Percentiles rank a stretch among this genome's conserved stretches.
These are phyloP conservation scores for Tor tambroides DNA, from an alignment of 2,113 vertebrate species.

Conservation along the genomic window DNA sequence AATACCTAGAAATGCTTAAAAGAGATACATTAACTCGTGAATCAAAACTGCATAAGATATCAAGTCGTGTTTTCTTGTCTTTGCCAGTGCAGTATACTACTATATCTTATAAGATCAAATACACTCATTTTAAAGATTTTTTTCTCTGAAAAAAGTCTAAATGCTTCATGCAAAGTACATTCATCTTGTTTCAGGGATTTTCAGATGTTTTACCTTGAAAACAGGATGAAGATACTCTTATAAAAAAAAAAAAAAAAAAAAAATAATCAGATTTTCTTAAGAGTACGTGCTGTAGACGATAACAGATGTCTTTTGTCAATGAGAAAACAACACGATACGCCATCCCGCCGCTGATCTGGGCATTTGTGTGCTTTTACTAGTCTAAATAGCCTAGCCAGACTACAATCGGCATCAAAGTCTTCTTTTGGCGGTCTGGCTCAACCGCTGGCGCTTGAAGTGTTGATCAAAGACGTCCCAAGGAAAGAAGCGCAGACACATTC, in stretches of 20 bases:
- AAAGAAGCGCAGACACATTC: background rate
- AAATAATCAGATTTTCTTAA: background rate
- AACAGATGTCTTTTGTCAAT: background rate
- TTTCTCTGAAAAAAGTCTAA: background rate
- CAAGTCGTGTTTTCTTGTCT: background rate
- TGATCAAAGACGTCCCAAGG: constrained; percentile 8
- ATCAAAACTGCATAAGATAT: background rate
- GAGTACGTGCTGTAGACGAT: background rate
- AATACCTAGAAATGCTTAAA: background rate
- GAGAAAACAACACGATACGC: background rate
- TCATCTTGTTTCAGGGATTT: background rate
- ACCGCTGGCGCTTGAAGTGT: background rate
- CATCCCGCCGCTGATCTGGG: background rate
- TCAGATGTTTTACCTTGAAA: background rate
- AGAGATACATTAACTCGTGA: background rate
- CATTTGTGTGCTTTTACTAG: background rate
- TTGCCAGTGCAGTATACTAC: background rate
- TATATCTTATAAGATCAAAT: background rate
- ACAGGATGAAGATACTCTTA: background rate
- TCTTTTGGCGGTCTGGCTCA: background rate
- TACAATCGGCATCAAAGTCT: background rate
- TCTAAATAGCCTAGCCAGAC: background rate
- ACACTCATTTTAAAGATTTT: background rate
- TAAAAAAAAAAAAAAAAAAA: too few species aligned
- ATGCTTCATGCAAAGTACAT: background rate